Base-by-base conservation (phyloP, 1,140 invertebrate species). In the Antheraea mylitta region DNA sequence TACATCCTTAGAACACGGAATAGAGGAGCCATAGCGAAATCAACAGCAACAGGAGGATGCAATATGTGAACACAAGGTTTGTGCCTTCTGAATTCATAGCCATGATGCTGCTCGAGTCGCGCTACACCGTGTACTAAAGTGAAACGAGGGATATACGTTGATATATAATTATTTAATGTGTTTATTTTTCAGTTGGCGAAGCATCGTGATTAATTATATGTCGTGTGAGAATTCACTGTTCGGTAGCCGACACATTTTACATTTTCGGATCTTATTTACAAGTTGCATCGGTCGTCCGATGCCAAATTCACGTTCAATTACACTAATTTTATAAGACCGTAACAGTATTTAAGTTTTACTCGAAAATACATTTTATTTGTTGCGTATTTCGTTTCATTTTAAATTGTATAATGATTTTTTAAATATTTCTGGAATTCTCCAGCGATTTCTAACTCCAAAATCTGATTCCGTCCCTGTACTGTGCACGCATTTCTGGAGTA, bases 11-110 rank as follows among this genome's bases (percentile, higher is more conserved):
- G 69, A 90, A 90, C 30, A 79, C 87, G 10, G 89, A 90, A 65
- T 91, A 91, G 11, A 91, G 60, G 7, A 88, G 73, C 89, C 89
- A 91, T 22, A 91, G 69, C 0, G 87, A 82, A 0, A 90, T 67
- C 59, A 91, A 73, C 7, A 91, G 73, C 65, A 90, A 69, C 61
- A 91, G 73, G 13, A 91, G 77, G 58, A 91, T 90, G 73, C 73
- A 80, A 72, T 91, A 91, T 8, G 88, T 90, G 0, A 82, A 80
- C 16, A 87, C 81, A 16, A 91, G 71, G 72, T 86, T 91, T 30
- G 80, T 79, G 36, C 87, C 85, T 73, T 91, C 89, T 8, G 82
- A 58, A 7, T 16, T 78, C 36, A 87, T 78, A 79, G 86, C 89
- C 53, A 76, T 83, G 79, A 70, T 77, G 73, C 64, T 72, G 48